phyloP scores from a whole-genome alignment of 1,140 invertebrate species.

The Parasteatoda tepidariorum region DNA sequence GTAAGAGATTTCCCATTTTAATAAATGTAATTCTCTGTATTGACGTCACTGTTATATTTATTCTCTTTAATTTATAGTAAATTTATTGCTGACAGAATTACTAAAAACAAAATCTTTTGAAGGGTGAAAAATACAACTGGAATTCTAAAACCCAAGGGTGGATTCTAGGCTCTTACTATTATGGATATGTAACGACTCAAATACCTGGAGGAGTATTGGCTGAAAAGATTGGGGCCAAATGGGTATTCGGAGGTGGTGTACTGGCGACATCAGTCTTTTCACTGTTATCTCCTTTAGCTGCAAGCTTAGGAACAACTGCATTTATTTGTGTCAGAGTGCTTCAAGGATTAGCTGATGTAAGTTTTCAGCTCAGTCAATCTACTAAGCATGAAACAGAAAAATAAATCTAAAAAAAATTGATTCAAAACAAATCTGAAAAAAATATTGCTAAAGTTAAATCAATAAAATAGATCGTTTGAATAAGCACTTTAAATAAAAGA shows the following conservation, averaged over 20 bases:
- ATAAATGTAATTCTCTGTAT: no score
- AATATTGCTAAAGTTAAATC: no score
- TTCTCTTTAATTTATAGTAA: no score
- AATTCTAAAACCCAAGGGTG: slow-evolving; percentile 81
- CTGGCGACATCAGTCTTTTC: slow-evolving; percentile 36
- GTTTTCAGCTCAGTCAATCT: no score
- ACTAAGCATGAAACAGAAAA: no score
- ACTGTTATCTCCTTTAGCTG: slow-evolving; percentile 44
- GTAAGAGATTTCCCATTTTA: no score
- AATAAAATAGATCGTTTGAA: no score
- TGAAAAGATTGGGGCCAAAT: slow-evolving; percentile 86
- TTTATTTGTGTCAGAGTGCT: slow-evolving; percentile 5
- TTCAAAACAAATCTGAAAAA: no score
- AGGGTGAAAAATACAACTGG: slow-evolving; percentile 77
- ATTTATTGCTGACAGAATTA: no score
- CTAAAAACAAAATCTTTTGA: not conserved
- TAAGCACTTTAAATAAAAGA: no score
- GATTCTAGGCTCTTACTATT: slow-evolving; percentile 94
- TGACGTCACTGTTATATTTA: no score
- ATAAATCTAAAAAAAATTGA: no score
- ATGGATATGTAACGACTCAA: slow-evolving; percentile 98
- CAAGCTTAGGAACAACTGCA: not conserved
- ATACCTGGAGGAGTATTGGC: slow-evolving; percentile 98
- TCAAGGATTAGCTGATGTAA: slow-evolving; percentile 22
- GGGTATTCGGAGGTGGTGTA: slow-evolving; percentile 78